These are phyloP conservation scores for Notodonta ziczac DNA, from an alignment of 2,888 invertebrate species.

Conservation along the genomic window DNA sequence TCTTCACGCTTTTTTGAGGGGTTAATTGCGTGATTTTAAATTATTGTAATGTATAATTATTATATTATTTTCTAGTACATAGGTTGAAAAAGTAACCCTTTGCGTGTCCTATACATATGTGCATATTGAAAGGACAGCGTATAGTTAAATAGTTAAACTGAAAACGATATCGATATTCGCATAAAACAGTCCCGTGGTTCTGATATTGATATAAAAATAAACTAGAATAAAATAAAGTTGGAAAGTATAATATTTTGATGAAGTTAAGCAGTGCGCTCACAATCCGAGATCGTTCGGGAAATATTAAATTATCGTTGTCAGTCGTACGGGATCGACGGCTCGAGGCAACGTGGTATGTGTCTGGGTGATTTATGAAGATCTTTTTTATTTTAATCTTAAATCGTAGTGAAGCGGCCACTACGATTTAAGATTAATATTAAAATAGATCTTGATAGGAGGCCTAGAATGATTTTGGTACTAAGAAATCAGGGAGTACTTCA, in stretches of 20 bases:
- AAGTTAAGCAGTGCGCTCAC: constrained; percentile 34
- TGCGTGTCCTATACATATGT: too few species aligned
- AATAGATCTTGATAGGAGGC: too few species aligned
- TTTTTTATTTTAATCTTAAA: not conserved
- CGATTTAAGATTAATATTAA: too few species aligned
- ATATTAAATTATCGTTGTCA: constrained; percentile 47
- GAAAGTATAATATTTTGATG: constrained; percentile 35
- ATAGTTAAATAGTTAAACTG: not conserved
- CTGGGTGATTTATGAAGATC: not conserved
- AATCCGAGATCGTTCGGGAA: constrained; percentile 34
- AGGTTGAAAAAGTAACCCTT: too few species aligned
- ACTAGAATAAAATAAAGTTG: constrained; percentile 2
- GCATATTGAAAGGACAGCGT: too few species aligned
- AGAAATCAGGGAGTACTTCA: too few species aligned
- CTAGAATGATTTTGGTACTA: too few species aligned
- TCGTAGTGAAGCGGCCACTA: too few species aligned
- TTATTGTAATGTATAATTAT: too few species aligned
- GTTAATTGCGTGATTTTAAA: too few species aligned
- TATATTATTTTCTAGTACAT: too few species aligned
- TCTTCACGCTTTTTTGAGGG: too few species aligned
- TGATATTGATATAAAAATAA: not conserved
- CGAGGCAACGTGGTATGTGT: constrained; percentile 6
- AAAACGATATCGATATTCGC: not conserved
- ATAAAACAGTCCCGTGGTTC: not conserved
- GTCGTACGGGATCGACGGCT: constrained; percentile 5